Evolutionary conservation across 2,797 vertebrate genomes (phyloP).

Genomic region (Acanthurus tractus): DNA sequence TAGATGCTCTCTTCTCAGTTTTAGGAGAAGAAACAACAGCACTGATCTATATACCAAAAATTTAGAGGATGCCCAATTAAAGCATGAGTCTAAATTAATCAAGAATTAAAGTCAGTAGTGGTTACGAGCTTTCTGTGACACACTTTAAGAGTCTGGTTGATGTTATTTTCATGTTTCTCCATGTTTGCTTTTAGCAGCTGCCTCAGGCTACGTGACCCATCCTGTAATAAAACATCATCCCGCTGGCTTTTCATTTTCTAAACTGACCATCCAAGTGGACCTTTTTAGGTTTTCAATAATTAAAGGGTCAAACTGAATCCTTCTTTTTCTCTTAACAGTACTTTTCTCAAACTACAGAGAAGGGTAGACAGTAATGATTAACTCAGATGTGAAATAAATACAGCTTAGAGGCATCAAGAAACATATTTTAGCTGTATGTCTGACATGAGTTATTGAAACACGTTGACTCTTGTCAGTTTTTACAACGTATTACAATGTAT

Average conservation of each 20-base stretch:
- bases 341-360: too few relatives aligned
- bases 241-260: slow-evolving; percentile 1
- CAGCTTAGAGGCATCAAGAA: too few relatives aligned
- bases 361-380: too few relatives aligned
- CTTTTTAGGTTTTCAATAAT: slow-evolving; percentile 17
- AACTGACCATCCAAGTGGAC: not conserved
- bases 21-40: not conserved
- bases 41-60: not conserved
- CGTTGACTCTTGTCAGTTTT: too few relatives aligned
- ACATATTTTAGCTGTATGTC: too few relatives aligned
- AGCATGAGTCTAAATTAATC: too few relatives aligned
- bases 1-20: not conserved
- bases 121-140: not conserved
- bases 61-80: not conserved
- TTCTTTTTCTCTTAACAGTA: too few relatives aligned
- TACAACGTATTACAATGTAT: too few relatives aligned
- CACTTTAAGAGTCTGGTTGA: too few relatives aligned
- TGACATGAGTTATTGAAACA: too few relatives aligned
- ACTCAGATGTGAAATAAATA: too few relatives aligned
- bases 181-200: not conserved
- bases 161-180: not conserved
- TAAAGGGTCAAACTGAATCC: not conserved
- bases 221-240: slow-evolving; percentile 1
- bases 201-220: not conserved
- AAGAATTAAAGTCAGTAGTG: too few relatives aligned